Evolutionary conservation across 2,797 vertebrate species (phyloP).

Genomic region (Adelosebastes latens): DNA sequence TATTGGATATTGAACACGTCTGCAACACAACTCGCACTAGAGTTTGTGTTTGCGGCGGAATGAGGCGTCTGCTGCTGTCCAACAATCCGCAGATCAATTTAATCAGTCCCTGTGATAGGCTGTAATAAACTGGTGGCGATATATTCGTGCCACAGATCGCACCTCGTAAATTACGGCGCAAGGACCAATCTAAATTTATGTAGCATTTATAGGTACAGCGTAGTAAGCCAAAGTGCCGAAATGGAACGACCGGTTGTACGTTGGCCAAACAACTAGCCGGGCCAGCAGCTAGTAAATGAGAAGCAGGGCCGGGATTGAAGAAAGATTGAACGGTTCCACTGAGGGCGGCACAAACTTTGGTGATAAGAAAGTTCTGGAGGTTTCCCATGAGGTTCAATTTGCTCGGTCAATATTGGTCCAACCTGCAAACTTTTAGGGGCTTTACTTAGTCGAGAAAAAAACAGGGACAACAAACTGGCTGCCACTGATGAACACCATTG

Average conservation of each 20-base stretch:
- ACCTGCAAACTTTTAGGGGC: conserved; percentile 7
- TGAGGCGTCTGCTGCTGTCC: conserved; percentile 31
- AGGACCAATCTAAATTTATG: conserved; percentile 74
- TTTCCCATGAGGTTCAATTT: conserved; percentile 11
- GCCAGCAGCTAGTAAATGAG: conserved; percentile 32
- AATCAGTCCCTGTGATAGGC: conserved; percentile 61
- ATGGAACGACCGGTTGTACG: conserved; percentile 21
- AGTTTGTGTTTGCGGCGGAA: conserved; percentile 6
- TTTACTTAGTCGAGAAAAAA: conserved; percentile 12
- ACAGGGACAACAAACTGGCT: neutral
- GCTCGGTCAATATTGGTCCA: conserved; percentile 9
- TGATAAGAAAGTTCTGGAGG: conserved; percentile 29
- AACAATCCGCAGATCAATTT: conserved; percentile 60
- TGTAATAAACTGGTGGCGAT: conserved; percentile 61
- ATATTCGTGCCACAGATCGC: conserved; percentile 57
- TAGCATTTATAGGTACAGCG: conserved; percentile 41
- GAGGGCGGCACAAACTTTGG: neutral
- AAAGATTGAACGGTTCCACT: conserved; percentile 1
- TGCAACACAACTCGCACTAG: neutral
- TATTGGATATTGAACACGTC: neutral
- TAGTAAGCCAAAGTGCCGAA: conserved; percentile 38
- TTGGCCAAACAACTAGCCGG: neutral
- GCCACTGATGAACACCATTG: neutral
- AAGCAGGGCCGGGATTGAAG: neutral
- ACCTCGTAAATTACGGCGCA: conserved; percentile 70